Evolutionary conservation across 2,888 invertebrate genomes (phyloP).

Genomic region (Phoenoteleia sp.): DNA sequence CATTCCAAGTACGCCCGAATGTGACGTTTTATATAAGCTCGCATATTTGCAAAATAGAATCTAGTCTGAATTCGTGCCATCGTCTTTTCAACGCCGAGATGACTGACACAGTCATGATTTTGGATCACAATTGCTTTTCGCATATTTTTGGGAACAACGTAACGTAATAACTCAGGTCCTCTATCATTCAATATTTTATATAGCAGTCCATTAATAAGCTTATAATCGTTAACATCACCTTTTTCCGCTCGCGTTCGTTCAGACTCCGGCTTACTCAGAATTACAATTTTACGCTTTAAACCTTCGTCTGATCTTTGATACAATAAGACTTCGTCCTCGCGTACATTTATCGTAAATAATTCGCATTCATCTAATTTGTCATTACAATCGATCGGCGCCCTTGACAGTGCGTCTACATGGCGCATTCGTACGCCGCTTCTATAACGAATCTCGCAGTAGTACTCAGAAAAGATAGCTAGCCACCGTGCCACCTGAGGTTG

Average conservation of each 20-base stretch:
- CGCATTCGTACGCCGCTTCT: background rate
- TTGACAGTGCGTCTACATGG: constrained; percentile 39
- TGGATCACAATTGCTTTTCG: constrained; percentile 31
- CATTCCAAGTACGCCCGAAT: no score
- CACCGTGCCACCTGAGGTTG: constrained; percentile 74
- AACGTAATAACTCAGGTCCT: no score
- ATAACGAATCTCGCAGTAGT: constrained; percentile 73
- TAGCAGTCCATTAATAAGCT: constrained; percentile 39
- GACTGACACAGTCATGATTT: constrained; percentile 66
- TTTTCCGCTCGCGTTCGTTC: background rate
- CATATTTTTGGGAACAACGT: constrained; percentile 32
- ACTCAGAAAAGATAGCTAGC: constrained; percentile 71
- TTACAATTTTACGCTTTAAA: background rate
- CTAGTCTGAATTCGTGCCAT: constrained; percentile 21
- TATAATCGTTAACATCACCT: constrained; percentile 6
- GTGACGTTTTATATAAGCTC: background rate
- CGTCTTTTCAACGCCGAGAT: constrained; percentile 20
- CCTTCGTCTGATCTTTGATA: background rate
- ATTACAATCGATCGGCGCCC: background rate
- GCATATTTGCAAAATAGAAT: constrained; percentile 71
- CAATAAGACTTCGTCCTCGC: background rate
- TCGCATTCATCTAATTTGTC: background rate
- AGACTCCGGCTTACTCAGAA: background rate
- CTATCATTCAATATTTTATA: constrained; percentile 68
- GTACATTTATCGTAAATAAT: background rate